Conservation (phyloP, 2,797 vertebrate species). For the Rhodeus uyekii region DNA sequence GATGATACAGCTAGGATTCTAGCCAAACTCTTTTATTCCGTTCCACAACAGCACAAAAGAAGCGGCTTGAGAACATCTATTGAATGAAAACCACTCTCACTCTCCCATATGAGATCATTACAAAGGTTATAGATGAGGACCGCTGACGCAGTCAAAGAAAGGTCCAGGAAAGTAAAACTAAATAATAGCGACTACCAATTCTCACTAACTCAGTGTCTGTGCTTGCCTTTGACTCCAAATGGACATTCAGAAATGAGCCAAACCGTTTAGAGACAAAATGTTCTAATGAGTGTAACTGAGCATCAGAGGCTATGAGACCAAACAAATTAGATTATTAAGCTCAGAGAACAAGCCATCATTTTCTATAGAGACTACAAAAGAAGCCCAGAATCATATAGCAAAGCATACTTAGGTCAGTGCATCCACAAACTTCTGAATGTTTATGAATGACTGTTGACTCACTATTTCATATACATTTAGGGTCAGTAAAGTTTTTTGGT, state of each 20-base stretch:
- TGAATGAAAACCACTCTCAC: slow-evolving; percentile 23
- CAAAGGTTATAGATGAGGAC: slow-evolving; percentile 11
- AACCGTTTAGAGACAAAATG: slow-evolving; percentile 21
- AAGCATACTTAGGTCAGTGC: background rate
- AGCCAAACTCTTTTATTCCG: slow-evolving; percentile 38
- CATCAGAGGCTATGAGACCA: slow-evolving; percentile 19
- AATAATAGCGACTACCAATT: slow-evolving; percentile 24
- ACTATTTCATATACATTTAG: background rate
- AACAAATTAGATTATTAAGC: slow-evolving; percentile 34
- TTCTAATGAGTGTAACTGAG: slow-evolving; percentile 19
- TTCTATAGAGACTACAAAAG: background rate
- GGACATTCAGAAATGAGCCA: background rate
- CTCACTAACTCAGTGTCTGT: background rate
- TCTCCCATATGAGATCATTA: slow-evolving; percentile 34
- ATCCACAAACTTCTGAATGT: background rate
- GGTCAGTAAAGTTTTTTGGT: background rate
- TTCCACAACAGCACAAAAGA: slow-evolving; percentile 18
- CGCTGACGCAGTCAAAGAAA: slow-evolving; percentile 4
- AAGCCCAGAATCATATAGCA: background rate
- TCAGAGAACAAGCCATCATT: slow-evolving; percentile 34
- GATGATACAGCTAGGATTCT: slow-evolving; percentile 35
- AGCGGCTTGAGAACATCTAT: slow-evolving; percentile 21
- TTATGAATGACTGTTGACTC: background rate
- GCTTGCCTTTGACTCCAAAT: background rate
- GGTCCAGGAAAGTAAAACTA: slow-evolving; percentile 11